These are phyloP conservation scores for Ormyrus nitidulus DNA, from an alignment of 2,888 invertebrate genomes.

Conservation along the genomic window DNA sequence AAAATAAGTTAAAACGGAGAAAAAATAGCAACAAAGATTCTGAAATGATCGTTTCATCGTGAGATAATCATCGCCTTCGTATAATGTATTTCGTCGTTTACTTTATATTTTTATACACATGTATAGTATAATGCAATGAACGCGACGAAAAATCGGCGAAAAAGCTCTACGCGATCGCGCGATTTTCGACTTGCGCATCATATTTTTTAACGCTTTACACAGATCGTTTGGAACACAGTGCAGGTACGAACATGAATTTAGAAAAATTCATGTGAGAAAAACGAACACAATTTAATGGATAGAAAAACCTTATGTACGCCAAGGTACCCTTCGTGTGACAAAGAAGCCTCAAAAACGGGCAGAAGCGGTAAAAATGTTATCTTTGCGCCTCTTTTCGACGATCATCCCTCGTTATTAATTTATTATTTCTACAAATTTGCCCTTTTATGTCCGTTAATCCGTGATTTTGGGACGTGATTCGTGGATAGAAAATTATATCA, in stretches of 20 bases:
- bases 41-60: constrained; percentile 14
- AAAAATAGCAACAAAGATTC: constrained; percentile 7
- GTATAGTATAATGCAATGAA: constrained; percentile 19
- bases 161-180: constrained; percentile 32
- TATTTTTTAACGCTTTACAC: constrained; percentile 31
- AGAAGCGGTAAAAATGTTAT: constrained; percentile 16
- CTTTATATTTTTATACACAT: constrained; percentile 29
- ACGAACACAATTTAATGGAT: constrained; percentile 38
- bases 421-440: not conserved
- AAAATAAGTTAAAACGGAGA: constrained; percentile 9
- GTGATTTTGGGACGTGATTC: constrained; percentile 29
- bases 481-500: constrained; percentile 40
- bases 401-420: not conserved
- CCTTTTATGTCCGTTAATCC: not conserved
- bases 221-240: constrained; percentile 51
- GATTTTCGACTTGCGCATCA: constrained; percentile 45
- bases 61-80: constrained; percentile 17
- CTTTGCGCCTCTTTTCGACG: not conserved
- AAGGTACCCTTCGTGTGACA: constrained; percentile 23
- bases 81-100: constrained; percentile 21
- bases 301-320: constrained; percentile 31
- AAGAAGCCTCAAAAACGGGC: constrained; percentile 21
- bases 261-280: constrained; percentile 46
- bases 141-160: constrained; percentile 33
- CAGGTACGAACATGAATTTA: constrained; percentile 51